Evolutionary conservation across 2,888 invertebrate species (phyloP), one percentile per base, ranked within the genome.

Genomic region (Pseudoips prasinana): DNA sequence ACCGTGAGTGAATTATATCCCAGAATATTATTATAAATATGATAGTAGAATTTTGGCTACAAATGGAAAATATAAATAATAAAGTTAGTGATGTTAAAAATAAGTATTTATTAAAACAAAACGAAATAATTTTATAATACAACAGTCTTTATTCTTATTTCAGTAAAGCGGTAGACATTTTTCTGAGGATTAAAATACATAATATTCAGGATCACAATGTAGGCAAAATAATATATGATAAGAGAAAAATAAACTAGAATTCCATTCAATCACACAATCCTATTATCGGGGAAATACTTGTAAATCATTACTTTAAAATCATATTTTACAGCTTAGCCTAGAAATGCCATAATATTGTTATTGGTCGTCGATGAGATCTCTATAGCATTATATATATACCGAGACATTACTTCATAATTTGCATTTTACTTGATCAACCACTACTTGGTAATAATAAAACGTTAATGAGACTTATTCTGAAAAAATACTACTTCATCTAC

Each of bases 91-190:
- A 65, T 73, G 73, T 71, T 75, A 72, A 68, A 76, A 73, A 68
- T 75, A 76, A 75, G 64, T 77, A 74, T 78, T 81, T 80, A 81
- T 75, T 81, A 68, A 73, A 69, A 78, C 70, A 72, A 60, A 81
- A 79, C 74, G 73, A 80, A 75, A 69, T 65, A 72, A 69, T 73
- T 77, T 74, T 85, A 85, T 85, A 82, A 75, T 87, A 87, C 87
- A 86, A 87, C 87, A 87, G 87, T 87, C 87, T 88, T 88, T 86
- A 86, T 84, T 88, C 81, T 86, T 87, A 87, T 80, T 80, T 74
- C 78, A 69, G 81, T 84, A 85, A 84, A 85, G 78, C 77, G 79
- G 79, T 78, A 72, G 80, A 80, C 70, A 74, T 72, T 71, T 14
- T 75, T 71, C 61, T 60, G 61, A 68, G 67, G 70, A 64, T n/a